phyloP scores from a whole-genome alignment of 1,140 invertebrate genomes.

The Charaxes varanes region DNA sequence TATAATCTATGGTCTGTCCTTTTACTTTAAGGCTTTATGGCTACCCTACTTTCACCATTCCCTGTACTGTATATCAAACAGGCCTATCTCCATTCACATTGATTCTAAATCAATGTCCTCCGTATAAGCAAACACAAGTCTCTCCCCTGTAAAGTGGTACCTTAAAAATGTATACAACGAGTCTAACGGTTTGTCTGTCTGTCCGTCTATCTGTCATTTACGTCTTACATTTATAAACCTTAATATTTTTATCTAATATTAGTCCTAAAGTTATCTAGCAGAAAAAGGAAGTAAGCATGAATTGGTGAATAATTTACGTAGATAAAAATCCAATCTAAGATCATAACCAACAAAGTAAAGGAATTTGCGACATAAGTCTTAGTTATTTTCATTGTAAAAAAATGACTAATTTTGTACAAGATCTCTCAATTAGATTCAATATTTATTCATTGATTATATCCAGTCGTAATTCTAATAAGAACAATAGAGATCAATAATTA shows the following conservation, averaged over 20 bases:
- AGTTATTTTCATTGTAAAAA: too few species aligned
- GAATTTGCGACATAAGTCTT: too few species aligned
- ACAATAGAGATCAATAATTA: constrained; percentile 14
- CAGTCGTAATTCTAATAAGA: too few species aligned
- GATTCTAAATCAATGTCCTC: constrained; percentile 48
- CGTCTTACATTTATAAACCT: constrained; percentile 1
- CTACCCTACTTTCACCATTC: constrained; percentile 2
- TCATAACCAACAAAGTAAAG: too few species aligned
- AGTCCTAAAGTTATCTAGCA: too few species aligned
- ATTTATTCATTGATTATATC: too few species aligned
- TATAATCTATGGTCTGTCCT: too few species aligned
- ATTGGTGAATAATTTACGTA: too few species aligned
- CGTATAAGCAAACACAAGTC: constrained; percentile 30
- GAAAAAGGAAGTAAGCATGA: too few species aligned
- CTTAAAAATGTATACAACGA: constrained; percentile 7
- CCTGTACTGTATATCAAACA: constrained; percentile 25
- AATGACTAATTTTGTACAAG: too few species aligned
- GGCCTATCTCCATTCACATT: constrained; percentile 40
- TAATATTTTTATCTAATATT: constrained; percentile 1
- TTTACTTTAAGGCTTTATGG: constrained; percentile 4
- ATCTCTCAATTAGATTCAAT: too few species aligned
- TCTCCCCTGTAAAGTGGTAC: constrained; percentile 6
- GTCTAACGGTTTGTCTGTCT: constrained; percentile 1
- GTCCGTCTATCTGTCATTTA: not conserved
- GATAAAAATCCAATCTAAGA: too few species aligned